Conservation (phyloP, 2,888 invertebrate genomes). For the Diaperis boleti region DNA sequence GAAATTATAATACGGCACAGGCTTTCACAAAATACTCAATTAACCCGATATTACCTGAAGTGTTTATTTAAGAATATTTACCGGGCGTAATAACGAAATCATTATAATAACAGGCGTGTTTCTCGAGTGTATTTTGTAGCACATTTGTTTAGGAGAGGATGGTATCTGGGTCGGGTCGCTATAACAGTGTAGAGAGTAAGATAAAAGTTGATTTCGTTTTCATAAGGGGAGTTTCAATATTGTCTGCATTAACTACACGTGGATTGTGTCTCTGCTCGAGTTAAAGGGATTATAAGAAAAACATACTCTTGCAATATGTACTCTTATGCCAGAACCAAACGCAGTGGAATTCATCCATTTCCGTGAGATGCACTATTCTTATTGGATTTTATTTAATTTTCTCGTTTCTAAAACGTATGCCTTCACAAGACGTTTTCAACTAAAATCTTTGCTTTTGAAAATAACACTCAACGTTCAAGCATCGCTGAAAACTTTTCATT, state of each 20-base stretch:
- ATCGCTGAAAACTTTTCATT: slow-evolving; percentile 15
- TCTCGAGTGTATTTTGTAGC: slow-evolving; percentile 30
- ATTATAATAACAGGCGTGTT: slow-evolving; percentile 31
- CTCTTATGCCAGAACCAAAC: not conserved
- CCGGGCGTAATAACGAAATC: slow-evolving; percentile 31
- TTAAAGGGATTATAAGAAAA: slow-evolving; percentile 35
- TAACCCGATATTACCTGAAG: slow-evolving; percentile 31
- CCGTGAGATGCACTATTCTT: slow-evolving; percentile 4
- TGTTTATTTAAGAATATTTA: slow-evolving; percentile 37
- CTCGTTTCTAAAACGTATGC: slow-evolving; percentile 12
- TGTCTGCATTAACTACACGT: slow-evolving; percentile 34
- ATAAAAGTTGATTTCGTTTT: slow-evolving; percentile 34
- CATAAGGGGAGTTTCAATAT: slow-evolving; percentile 37
- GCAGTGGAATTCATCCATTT: slow-evolving; percentile 18
- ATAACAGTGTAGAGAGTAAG: slow-evolving; percentile 19
- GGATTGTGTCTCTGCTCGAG: slow-evolving; percentile 27
- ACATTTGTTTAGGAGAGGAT: slow-evolving; percentile 23
- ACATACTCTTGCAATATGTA: slow-evolving; percentile 30
- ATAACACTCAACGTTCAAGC: slow-evolving; percentile 20
- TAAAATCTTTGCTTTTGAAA: slow-evolving; percentile 18
- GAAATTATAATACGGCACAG: slow-evolving; percentile 8
- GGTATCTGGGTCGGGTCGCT: slow-evolving; percentile 28
- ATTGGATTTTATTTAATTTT: slow-evolving; percentile 26
- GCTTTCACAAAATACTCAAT: slow-evolving; percentile 33
- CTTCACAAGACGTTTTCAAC: slow-evolving; percentile 12